A percentile compares a stretch with the other conserved stretches of the same genome.
These are phyloP conservation scores for Eptesicus fuscus DNA, from an alignment of 2,113 vertebrate species.

Conservation along the genomic window DNA sequence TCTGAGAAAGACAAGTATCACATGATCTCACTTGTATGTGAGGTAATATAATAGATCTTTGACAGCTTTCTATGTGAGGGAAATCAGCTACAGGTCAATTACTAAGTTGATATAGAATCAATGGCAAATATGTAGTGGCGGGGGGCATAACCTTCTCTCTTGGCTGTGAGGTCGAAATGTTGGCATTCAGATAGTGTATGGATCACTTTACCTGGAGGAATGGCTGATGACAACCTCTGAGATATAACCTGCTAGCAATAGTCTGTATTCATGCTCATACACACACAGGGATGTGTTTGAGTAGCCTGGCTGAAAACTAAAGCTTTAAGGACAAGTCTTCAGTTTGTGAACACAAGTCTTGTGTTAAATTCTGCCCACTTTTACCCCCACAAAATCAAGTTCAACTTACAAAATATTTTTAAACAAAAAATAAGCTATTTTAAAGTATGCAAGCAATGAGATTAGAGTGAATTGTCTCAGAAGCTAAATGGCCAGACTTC, in stretches of 20 bases:
- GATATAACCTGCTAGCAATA: neutral
- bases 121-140: neutral
- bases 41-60: neutral
- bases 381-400: slow-evolving; percentile 23
- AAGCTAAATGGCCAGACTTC: slow-evolving; percentile 27
- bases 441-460: neutral
- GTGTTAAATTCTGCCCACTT: neutral
- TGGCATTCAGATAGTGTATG: neutral
- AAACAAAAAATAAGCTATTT: slow-evolving; percentile 50
- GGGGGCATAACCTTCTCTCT: neutral
- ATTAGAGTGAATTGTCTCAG: slow-evolving; percentile 10
- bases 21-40: neutral
- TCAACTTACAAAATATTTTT: slow-evolving; percentile 24
- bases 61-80: neutral
- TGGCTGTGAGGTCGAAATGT: neutral
- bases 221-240: neutral
- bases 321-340: neutral
- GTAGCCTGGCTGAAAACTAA: neutral
- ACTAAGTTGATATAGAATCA: neutral
- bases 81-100: slow-evolving; percentile 7
- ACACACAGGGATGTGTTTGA: neutral
- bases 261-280: neutral
- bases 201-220: neutral
- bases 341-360: neutral
- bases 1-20: no score